phyloP scores from a whole-genome alignment of 2,113 vertebrate genomes.

The Aegotheles bennettii region DNA sequence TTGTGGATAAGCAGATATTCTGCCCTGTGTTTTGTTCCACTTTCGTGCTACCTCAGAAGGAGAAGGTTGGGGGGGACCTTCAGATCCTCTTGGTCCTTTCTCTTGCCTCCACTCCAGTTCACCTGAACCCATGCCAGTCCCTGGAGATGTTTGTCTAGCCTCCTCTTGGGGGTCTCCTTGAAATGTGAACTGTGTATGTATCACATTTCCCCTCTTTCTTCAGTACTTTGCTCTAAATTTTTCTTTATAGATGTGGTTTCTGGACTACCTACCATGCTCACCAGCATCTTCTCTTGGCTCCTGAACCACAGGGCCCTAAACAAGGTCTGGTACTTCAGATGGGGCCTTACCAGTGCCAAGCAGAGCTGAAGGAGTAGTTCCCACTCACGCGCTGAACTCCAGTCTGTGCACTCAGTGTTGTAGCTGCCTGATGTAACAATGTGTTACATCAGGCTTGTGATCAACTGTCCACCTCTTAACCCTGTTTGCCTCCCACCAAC shows the following conservation, averaged over 20 bases:
- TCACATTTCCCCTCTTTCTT: not conserved
- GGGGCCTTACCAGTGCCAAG: not conserved
- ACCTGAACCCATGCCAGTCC: not conserved
- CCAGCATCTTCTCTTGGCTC: not conserved
- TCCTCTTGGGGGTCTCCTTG: not conserved
- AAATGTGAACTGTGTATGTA: not conserved
- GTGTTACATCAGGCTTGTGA: not conserved
- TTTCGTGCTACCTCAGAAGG: not conserved
- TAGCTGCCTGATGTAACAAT: not conserved
- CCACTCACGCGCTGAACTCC: not conserved
- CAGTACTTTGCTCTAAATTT: not conserved
- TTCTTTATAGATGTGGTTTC: not conserved
- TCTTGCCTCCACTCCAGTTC: not conserved
- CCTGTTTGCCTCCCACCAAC: not conserved
- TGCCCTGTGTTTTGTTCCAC: not conserved
- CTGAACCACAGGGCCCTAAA: not conserved
- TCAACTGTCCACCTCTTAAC: not conserved
- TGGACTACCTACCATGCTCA: not conserved
- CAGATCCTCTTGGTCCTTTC: not conserved
- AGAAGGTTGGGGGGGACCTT: not conserved
- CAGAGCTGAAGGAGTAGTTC: not conserved
- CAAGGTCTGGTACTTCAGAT: not conserved
- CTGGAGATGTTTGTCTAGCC: not conserved
- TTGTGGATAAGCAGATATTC: not conserved
- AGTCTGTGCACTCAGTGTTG: not conserved